Evolutionary conservation across 2,113 vertebrate species (phyloP).

Genomic region (Prionailurus bengalensis): DNA sequence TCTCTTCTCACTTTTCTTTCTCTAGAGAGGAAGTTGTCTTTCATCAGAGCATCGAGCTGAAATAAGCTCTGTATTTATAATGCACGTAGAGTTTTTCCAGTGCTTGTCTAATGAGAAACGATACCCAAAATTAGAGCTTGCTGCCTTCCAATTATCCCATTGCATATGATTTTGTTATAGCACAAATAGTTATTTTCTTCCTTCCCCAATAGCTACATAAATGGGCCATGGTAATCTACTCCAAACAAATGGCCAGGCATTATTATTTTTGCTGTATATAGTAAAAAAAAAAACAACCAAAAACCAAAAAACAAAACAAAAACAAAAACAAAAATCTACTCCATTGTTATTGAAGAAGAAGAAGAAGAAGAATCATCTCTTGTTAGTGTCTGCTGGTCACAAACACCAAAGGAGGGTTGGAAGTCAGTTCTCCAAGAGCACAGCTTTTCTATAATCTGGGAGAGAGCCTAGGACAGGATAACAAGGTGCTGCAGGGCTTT

Average conservation of each 20-base stretch:
- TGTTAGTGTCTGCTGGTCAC: not conserved
- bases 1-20: not conserved
- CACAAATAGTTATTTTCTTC: constrained; percentile 59
- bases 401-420: not conserved
- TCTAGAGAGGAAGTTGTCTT: not conserved
- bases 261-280: not conserved
- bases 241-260: not conserved
- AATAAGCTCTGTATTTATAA: constrained; percentile 45
- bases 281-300: not conserved
- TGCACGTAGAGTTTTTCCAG: not conserved
- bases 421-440: constrained; percentile 1
- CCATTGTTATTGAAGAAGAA: not conserved
- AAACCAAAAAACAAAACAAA: not conserved
- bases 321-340: not conserved
- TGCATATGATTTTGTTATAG: constrained; percentile 57
- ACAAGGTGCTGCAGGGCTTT: not conserved
- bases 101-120: constrained; percentile 29
- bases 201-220: not conserved
- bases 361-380: not conserved
- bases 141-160: constrained; percentile 33
- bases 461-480: not conserved
- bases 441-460: not conserved
- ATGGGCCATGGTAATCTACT: not conserved
- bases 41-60: not conserved
- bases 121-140: constrained; percentile 30